These are phyloP conservation scores for Thaumatotibia leucotreta DNA, from an alignment of 1,140 invertebrate genomes.

Conservation along the genomic window DNA sequence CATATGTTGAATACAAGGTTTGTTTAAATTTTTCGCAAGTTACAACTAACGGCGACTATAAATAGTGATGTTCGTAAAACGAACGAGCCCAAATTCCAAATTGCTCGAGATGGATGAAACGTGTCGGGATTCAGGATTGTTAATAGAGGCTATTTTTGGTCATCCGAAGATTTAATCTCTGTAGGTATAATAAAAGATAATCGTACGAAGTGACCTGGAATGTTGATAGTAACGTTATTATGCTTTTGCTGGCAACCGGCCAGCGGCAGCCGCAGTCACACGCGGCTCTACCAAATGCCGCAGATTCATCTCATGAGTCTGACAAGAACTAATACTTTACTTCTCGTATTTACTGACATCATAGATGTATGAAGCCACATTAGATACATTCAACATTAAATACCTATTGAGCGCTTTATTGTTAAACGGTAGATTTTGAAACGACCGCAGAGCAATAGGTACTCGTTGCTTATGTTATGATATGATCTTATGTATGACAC, in stretches of 20 bases:
- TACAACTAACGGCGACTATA: no score
- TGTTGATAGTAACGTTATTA: constrained; percentile 67
- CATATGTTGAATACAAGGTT: no score
- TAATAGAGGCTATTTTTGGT: constrained; percentile 10
- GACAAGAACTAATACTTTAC: no score
- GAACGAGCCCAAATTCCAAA: not conserved
- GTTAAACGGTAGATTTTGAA: no score
- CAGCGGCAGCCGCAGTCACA: constrained; percentile 54
- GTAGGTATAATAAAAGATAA: constrained; percentile 48
- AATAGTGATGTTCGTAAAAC: not conserved
- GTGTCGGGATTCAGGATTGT: not conserved
- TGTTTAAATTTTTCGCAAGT: no score
- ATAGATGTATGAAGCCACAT: not conserved
- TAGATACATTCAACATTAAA: not conserved
- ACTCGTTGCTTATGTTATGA: no score
- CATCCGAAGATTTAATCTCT: constrained; percentile 9
- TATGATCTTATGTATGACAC: no score
- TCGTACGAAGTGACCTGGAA: constrained; percentile 62
- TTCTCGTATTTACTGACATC: not conserved
- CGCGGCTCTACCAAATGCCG: constrained; percentile 15
- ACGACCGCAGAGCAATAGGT: no score
- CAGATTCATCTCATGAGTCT: not conserved
- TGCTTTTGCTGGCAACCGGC: constrained; percentile 48
- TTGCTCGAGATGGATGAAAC: not conserved
- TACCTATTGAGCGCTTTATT: no score